phyloP scores from a whole-genome alignment of 2,888 invertebrate species.

The Oscheius sp. region DNA sequence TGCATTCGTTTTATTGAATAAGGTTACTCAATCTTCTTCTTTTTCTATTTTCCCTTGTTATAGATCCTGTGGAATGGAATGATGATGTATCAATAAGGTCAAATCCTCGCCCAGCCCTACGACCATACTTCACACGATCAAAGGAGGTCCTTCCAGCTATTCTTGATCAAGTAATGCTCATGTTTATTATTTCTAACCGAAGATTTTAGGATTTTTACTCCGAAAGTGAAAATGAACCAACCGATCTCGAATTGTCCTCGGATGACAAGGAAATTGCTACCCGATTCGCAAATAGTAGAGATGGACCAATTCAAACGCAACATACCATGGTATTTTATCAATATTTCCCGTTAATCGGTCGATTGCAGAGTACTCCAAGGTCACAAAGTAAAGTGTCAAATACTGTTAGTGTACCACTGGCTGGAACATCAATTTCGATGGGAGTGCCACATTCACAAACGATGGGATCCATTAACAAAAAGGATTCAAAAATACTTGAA shows the following conservation, averaged over 20 bases:
- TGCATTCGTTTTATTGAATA: background rate
- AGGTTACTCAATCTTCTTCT: background rate
- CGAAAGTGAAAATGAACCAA: constrained; percentile 30
- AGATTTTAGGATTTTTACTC: constrained; percentile 6
- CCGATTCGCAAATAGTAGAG: constrained; percentile 4
- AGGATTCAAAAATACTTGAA: background rate
- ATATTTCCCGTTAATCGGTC: background rate
- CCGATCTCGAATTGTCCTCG: constrained; percentile 38
- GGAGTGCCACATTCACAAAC: constrained; percentile 31
- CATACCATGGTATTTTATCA: background rate
- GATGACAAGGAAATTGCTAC: constrained; percentile 29
- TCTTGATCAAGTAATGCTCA: constrained; percentile 27
- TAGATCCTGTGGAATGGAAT: constrained; percentile 37
- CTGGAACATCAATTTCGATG: background rate
- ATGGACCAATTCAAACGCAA: background rate
- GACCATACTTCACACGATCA: constrained; percentile 51
- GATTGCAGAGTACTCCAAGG: constrained; percentile 4
- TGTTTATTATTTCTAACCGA: background rate
- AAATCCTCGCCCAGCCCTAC: constrained; percentile 65
- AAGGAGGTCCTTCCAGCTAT: constrained; percentile 38
- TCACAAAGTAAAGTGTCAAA: constrained; percentile 6
- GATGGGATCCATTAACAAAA: constrained; percentile 16
- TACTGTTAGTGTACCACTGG: constrained; percentile 21
- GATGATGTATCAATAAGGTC: constrained; percentile 64
- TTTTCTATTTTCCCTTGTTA: background rate